Base-by-base conservation (phyloP, 92 coral and sea anemone genomes). In the Heliopora coerulea region DNA sequence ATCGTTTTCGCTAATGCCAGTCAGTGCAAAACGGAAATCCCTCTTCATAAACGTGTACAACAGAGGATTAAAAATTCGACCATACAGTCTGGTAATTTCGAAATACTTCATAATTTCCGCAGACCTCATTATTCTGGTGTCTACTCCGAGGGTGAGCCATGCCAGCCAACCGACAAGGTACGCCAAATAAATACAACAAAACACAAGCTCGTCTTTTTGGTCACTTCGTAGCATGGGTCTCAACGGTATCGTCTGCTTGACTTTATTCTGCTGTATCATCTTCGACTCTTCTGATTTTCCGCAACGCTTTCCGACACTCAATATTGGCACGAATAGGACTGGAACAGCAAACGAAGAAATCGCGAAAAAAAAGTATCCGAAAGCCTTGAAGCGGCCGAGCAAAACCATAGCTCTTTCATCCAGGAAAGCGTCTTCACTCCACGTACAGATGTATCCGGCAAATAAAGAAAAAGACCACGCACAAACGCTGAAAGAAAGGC, bases 61-160 rank as follows among this genome's bases (percentile, higher is more conserved):
- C 12, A 63, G 24, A 27, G 70, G 70, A 37, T 12, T 40, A 13
- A 35, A 8, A 33, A 63, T 34, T 7, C 70, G 49, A 24, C 28
- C 50, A 63, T 7, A 49, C 1, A 63, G 70, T 32, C 70, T 63
- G 26, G 9, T 63, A 1, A 35, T 27, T 63, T 63, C 70, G 10
- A 63, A 63, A 63, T 52, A 19, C 10, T 63, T 63, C 70, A 63
- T 63, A 1, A 63, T 49, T 29, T 63, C 70, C 14, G 37, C 11
- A 12, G 70, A 37, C 19, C 30, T 34, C 70, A 63, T 18, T 19
- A 33, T 15, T 19, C 32, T 28, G 23, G 27, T 37, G 14, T 63
- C 50, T 1, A 15, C 50, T 28, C 52, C 70, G 28, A 63, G 12
- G 20, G 37, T 31, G 50, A 63, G 30, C 50, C 50, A 63, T 17